Evolutionary conservation across 2,888 invertebrate genomes (phyloP).

Genomic region (Galerucella pusilla): DNA sequence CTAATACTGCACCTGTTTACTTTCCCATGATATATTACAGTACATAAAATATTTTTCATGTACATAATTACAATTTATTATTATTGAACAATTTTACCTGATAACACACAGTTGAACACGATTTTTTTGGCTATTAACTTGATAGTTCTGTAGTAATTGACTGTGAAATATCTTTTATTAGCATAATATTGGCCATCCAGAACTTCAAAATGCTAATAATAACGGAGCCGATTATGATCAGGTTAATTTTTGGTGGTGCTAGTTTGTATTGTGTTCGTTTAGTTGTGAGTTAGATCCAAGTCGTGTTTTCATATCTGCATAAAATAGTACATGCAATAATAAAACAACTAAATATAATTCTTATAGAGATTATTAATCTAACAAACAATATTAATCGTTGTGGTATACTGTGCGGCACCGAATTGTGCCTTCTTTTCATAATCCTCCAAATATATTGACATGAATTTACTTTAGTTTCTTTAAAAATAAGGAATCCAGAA

Average conservation of each 20-base stretch:
- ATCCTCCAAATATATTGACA: too few relatives aligned
- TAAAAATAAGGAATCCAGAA: too few relatives aligned
- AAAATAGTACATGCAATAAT: constrained; percentile 43
- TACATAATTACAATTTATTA: not conserved
- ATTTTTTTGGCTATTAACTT: constrained; percentile 7
- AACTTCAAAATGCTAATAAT: constrained; percentile 47
- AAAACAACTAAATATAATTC: not conserved
- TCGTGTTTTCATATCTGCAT: constrained; percentile 37
- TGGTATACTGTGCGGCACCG: not conserved
- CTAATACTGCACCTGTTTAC: not conserved
- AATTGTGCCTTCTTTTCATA: not conserved
- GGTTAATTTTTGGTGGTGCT: constrained; percentile 49
- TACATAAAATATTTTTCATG: not conserved
- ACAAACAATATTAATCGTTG: not conserved
- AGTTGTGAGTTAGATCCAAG: constrained; percentile 46
- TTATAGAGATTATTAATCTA: not conserved
- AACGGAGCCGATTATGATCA: constrained; percentile 48
- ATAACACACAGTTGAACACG: constrained; percentile 13
- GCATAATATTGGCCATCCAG: constrained; percentile 49
- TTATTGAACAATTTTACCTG: not conserved
- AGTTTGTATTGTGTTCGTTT: constrained; percentile 49
- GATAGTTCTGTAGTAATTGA: constrained; percentile 30
- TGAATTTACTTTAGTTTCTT: too few relatives aligned
- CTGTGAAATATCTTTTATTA: constrained; percentile 41
- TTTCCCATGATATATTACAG: not conserved